These are phyloP conservation scores for Halictus ligatus DNA, from an alignment of 2,888 invertebrate species.

Conservation along the genomic window DNA sequence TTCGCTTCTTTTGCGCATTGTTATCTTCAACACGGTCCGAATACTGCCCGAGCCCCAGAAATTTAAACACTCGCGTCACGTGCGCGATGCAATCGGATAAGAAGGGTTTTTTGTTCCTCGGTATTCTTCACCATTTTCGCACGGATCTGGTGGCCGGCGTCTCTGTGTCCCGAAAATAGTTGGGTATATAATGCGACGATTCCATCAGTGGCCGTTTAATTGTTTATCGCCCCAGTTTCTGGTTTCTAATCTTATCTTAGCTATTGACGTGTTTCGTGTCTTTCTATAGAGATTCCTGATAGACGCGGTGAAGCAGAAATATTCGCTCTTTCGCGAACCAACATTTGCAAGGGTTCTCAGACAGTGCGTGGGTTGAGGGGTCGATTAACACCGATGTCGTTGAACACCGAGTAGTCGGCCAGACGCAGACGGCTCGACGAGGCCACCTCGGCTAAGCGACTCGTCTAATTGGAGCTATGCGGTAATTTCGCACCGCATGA, in stretches of 20 bases:
- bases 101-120: neutral
- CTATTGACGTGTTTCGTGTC: neutral
- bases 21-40: constrained; percentile 37
- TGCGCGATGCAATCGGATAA: constrained; percentile 32
- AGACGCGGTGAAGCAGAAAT: no score
- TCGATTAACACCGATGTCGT: neutral
- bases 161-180: neutral
- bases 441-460: constrained; percentile 22
- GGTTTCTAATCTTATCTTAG: neutral
- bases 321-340: neutral
- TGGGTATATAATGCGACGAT: neutral
- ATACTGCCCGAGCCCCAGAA: constrained; percentile 17
- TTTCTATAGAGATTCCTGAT: neutral
- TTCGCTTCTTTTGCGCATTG: constrained; percentile 37
- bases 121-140: neutral
- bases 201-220: neutral
- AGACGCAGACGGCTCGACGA: constrained; percentile 27
- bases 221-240: neutral
- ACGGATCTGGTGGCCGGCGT: neutral
- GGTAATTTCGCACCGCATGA: constrained; percentile 40
- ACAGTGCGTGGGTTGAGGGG: neutral
- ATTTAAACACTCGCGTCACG: constrained; percentile 50
- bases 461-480: constrained; percentile 35
- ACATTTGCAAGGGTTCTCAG: neutral
- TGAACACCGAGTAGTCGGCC: neutral